Conservation (phyloP, 2,888 invertebrate species). For the Clepsis dumicolana region DNA sequence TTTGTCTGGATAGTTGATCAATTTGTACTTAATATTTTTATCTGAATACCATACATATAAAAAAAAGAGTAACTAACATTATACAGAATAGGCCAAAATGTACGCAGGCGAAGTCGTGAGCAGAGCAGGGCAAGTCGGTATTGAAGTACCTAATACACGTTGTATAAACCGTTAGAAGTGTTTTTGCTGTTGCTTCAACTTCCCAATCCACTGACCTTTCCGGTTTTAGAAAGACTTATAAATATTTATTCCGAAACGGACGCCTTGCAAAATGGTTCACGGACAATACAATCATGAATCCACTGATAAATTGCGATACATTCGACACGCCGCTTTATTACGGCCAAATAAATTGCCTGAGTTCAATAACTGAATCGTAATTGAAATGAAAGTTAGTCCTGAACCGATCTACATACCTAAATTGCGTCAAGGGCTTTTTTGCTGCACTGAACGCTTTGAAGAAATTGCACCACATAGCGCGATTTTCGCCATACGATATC, state of each 20-base stretch:
- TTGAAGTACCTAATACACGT: background rate
- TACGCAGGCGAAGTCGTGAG: background rate
- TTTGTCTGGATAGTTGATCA: background rate
- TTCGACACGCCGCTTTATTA: slow-evolving; percentile 27
- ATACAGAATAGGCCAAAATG: too few species aligned
- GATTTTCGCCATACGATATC: too few species aligned
- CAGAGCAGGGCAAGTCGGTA: background rate
- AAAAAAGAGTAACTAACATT: background rate
- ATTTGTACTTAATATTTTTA: background rate
- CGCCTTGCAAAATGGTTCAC: slow-evolving; percentile 41
- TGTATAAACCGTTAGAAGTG: background rate
- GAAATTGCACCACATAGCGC: background rate
- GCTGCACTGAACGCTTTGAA: background rate
- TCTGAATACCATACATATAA: background rate
- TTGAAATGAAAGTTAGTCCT: slow-evolving; percentile 15
- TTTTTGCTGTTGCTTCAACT: background rate
- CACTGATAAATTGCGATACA: slow-evolving; percentile 42
- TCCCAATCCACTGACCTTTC: slow-evolving; percentile 20
- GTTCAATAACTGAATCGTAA: slow-evolving; percentile 7
- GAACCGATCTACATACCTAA: background rate
- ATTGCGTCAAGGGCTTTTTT: background rate
- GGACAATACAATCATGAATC: slow-evolving; percentile 44
- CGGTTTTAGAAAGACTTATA: slow-evolving; percentile 10
- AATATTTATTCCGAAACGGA: slow-evolving; percentile 21
- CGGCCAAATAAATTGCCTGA: background rate